Evolutionary conservation across 2,888 invertebrate genomes (phyloP), one percentile per base, ranked within the genome.

Genomic region (Adelognathus sp.): DNA sequence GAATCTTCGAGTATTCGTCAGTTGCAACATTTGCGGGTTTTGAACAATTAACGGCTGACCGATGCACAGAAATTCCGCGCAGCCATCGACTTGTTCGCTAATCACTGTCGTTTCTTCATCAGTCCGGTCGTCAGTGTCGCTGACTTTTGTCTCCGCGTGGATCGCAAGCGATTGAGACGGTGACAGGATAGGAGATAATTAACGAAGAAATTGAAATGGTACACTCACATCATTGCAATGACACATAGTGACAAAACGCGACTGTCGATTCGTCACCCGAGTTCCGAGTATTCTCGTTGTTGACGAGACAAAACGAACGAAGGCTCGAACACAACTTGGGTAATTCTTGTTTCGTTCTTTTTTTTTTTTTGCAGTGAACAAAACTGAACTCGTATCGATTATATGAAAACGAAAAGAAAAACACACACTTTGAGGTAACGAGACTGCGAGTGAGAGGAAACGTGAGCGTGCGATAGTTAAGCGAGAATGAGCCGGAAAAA

Each of bases 401-500:
- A 52, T 50, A 71, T 7, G 24, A 50, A 39, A 39, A n/a, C n/a
- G n/a, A n/a, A 39, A 39, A 14, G 14, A 39, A 39, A 2, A 4
- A 39, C 14, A 78, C 72, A 78, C 63, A 81, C 77, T 83, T 81
- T 80, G 33, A 63, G 41, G 24, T 56, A 70, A 67, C 27, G 73
- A 69, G 69, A 74, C 41, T 41, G 61, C 71, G 70, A 50, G 78
- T 69, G 73, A 72, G 44, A 81, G 63, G 56, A 18, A 75, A 39
- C 75, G 70, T 63, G 67, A 63, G 56, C 33, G 71, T 71, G 74
- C 46, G 74, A 64, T 56, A 66, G 76, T 56, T 18, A 79, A 82
- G 82, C 52, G 81, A 75, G 76, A 81, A 64, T 76, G 80, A 67
- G 76, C 60, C 79, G 83, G 83, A 14, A 50, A n/a, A 79, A 83